Evolutionary conservation across 2,888 invertebrate species (phyloP).

Genomic region (Crossocerus cetratus): DNA sequence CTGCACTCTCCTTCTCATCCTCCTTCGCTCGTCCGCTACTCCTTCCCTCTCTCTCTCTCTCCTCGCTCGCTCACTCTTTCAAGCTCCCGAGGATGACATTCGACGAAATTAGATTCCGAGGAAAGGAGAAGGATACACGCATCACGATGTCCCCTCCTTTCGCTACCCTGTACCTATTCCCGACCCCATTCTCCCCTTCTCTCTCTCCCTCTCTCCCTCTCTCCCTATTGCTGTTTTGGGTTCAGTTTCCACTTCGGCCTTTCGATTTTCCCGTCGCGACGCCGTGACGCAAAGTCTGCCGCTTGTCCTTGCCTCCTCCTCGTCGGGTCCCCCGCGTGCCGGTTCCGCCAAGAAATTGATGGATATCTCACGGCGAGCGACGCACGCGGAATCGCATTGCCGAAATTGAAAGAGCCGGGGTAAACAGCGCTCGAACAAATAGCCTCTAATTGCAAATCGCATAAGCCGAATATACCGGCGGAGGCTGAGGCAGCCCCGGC

Average conservation of each 20-base stretch:
- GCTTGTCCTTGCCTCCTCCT: slow-evolving; percentile 29
- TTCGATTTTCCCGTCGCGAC: slow-evolving; percentile 19
- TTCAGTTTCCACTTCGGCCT: slow-evolving; percentile 39
- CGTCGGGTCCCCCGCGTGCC: background rate
- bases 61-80: slow-evolving; percentile 7
- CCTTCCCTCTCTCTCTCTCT: too few relatives aligned
- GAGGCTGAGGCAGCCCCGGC: too few relatives aligned
- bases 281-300: slow-evolving; percentile 43
- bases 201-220: background rate
- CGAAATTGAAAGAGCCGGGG: too few relatives aligned
- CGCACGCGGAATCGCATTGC: too few relatives aligned
- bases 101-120: slow-evolving; percentile 69
- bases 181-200: background rate
- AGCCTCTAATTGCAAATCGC: too few relatives aligned
- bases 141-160: slow-evolving; percentile 30
- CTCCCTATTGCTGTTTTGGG: slow-evolving; percentile 31
- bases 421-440: too few relatives aligned
- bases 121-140: slow-evolving; percentile 61
- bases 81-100: slow-evolving; percentile 64
- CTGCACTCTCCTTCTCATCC: slow-evolving; percentile 46
- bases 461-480: too few relatives aligned
- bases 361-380: too few relatives aligned
- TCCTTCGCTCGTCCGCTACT: too few relatives aligned
- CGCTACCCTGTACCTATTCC: background rate
- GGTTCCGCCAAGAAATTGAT: too few relatives aligned